Evolutionary conservation across 1,140 invertebrate species (phyloP), one percentile per base, ranked within the genome.

Genomic region (Diploscapter pachys): DNA sequence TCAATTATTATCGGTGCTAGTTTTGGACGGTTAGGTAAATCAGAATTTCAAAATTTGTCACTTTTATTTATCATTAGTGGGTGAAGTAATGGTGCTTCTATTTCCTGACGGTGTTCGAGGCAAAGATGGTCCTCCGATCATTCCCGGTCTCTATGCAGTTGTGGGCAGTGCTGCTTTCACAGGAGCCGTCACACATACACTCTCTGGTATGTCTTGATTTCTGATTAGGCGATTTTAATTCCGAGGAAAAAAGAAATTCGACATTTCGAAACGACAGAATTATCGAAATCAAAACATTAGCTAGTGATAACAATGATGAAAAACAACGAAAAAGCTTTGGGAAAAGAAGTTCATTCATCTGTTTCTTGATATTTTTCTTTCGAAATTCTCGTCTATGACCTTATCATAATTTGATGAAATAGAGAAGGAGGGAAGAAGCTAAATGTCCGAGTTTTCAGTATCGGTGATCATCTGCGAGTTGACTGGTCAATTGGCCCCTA

Each of bases 381-480:
- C 31, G 31, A 31, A 31, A 31, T 31, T 31, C 31, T 31, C 31
- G 31, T 31, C 31, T 31, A 31, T 31, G 31, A 31, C 1, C 31
- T 31, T 31, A 31, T 31, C 31, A 31, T 31, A 31, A 31, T 31
- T 31, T 31, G 31, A 31, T 31, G 31, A 31, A 31, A 31, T 31
- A 31, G 31, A 31, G n/a, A n/a, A n/a, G 31, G 31, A 31, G 31
- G 31, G 31, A 31, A 31, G 31, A 31, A 31, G 31, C 1, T 0
- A 31, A 31, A 31, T 31, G 31, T 31, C 31, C 31, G 31, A 31
- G 1, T 31, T 31, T 31, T 31, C 31, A 2, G 95, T 95, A 49
- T 93, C 93, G 76, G 94, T 98, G 61, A 98, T 98, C 77, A 92
- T 96, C 53, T 96, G 96, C 86, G 95, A 98, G 88, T 92, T 98